phyloP scores from a whole-genome alignment of 2,797 vertebrate genomes.

The Pantherophis vulpinus region DNA sequence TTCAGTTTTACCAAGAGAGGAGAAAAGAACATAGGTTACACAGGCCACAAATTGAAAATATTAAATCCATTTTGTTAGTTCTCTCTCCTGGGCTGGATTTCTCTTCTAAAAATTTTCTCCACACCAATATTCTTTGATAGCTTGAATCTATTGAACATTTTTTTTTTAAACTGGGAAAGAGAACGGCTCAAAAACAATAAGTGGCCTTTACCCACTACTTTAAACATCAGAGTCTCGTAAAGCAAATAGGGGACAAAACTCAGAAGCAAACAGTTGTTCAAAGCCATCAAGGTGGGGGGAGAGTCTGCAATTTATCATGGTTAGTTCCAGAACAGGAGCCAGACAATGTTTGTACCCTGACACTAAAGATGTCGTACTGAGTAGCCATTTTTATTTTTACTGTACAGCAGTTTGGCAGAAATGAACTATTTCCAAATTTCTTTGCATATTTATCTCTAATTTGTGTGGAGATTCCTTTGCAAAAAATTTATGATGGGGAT shows the following conservation, averaged over 20 bases:
- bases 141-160: neutral
- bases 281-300: neutral
- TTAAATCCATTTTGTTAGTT: slow-evolving; percentile 40
- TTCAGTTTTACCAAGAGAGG: neutral
- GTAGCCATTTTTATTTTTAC: neutral
- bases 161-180: slow-evolving; percentile 2
- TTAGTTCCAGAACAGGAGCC: neutral
- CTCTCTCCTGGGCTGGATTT: slow-evolving; percentile 30
- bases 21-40: slow-evolving; percentile 27
- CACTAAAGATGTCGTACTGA: neutral
- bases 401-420: neutral
- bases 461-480: neutral
- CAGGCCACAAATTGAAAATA: slow-evolving; percentile 23
- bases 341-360: neutral
- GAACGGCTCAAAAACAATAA: neutral
- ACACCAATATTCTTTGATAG: slow-evolving; percentile 25
- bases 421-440: neutral
- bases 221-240: neutral
- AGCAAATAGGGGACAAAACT: neutral
- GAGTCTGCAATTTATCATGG: neutral
- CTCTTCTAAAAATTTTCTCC: neutral
- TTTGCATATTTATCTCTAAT: neutral
- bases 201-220: slow-evolving; percentile 15
- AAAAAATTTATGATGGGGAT: neutral
- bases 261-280: neutral